Evolutionary conservation across 2,888 invertebrate species (phyloP).

Genomic region (Cotesia congregata): DNA sequence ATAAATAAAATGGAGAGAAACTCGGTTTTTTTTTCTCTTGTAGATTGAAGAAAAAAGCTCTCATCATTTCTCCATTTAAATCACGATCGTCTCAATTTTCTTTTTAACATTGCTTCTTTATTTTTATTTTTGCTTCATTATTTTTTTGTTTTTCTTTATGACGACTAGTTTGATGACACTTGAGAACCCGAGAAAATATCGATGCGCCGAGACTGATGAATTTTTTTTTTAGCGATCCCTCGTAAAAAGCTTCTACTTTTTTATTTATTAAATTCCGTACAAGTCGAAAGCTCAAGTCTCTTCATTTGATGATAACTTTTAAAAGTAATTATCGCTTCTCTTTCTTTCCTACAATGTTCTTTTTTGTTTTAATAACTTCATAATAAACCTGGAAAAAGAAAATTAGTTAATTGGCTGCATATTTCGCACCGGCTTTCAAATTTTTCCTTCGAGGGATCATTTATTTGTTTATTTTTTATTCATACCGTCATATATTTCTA

Average conservation of each 20-base stretch:
- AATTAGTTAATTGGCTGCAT: neutral
- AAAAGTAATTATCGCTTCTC: neutral
- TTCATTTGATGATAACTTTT: neutral
- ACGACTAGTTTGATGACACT: conserved; percentile 23
- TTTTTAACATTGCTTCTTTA: neutral
- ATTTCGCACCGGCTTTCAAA: too few relatives aligned
- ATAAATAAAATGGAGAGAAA: conserved; percentile 22
- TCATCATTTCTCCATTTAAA: conserved; percentile 19
- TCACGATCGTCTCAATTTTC: conserved; percentile 6
- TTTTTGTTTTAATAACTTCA: neutral
- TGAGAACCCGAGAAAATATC: conserved; percentile 27
- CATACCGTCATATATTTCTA: too few relatives aligned
- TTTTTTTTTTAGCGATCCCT: conserved; percentile 1
- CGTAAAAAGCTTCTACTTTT: neutral
- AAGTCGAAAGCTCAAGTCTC: conserved; percentile 6
- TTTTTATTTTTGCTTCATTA: conserved; percentile 17
- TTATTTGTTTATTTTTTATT: conserved; percentile 1
- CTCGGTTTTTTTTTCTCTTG: conserved; percentile 6
- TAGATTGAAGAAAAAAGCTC: conserved; percentile 14
- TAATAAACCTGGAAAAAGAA: neutral
- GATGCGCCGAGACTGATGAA: neutral
- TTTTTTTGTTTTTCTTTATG: conserved; percentile 1
- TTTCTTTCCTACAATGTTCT: neutral
- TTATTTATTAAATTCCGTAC: neutral
- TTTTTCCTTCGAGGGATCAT: neutral